Conservation (phyloP, 2,797 vertebrate genomes). For the Chromis chromis region DNA sequence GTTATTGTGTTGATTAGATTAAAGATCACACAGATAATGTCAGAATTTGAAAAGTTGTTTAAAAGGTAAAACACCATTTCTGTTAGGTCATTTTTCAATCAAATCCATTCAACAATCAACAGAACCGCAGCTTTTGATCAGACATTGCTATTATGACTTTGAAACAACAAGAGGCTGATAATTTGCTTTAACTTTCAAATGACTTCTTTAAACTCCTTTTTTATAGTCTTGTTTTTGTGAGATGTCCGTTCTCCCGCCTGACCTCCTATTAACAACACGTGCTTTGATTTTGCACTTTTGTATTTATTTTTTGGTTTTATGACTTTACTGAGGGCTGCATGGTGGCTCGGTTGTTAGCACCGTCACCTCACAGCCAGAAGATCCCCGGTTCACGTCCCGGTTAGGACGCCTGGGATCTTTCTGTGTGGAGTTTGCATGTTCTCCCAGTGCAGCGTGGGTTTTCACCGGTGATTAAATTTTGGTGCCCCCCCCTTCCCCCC, state of each 20-base stretch:
- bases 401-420: too few relatives aligned
- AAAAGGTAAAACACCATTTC: too few relatives aligned
- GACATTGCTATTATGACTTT: too few relatives aligned
- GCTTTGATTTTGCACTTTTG: neutral
- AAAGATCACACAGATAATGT: slow-evolving; percentile 19
- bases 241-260: neutral
- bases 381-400: too few relatives aligned
- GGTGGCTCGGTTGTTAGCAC: too few relatives aligned
- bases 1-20: neutral
- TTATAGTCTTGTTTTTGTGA: slow-evolving; percentile 3
- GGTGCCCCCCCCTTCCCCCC: too few relatives aligned
- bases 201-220: neutral
- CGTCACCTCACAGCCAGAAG: too few relatives aligned
- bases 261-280: neutral
- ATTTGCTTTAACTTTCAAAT: slow-evolving; percentile 4
- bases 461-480: too few relatives aligned
- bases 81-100: too few relatives aligned
- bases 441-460: too few relatives aligned
- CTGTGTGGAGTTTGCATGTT: too few relatives aligned
- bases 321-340: neutral
- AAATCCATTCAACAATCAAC: neutral
- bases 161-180: neutral
- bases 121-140: too few relatives aligned
- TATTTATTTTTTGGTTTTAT: neutral
- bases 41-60: neutral